Percentiles rank a stretch among this genome's conserved stretches.
These are phyloP conservation scores for Heterocephalus glaber DNA, from an alignment of 2,113 vertebrate species.

Conservation along the genomic window DNA sequence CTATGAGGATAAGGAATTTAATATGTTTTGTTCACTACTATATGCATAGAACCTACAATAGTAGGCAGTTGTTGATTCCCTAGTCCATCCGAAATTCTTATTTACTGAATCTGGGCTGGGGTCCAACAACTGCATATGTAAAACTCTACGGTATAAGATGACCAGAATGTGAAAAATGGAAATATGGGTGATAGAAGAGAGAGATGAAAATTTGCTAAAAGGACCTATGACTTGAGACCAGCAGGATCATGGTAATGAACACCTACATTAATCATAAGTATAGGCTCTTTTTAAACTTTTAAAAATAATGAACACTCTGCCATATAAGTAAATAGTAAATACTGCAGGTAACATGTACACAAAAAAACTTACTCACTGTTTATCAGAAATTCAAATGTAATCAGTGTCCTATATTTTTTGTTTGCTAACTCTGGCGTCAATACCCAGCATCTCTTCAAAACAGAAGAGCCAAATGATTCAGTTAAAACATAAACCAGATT, in stretches of 20 bases:
- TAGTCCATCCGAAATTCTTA: neutral
- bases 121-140: neutral
- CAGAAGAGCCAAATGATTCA: slow-evolving; percentile 2
- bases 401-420: slow-evolving; percentile 16
- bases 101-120: neutral
- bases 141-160: neutral
- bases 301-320: slow-evolving; percentile 1
- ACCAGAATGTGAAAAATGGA: slow-evolving; percentile 9
- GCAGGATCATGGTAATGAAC: neutral
- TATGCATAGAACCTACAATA: neutral
- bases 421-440: slow-evolving; percentile 43
- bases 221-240: neutral
- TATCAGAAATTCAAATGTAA: slow-evolving; percentile 57
- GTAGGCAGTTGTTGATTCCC: neutral
- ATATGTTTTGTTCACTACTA: neutral
- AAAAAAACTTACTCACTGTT: neutral
- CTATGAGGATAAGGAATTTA: neutral
- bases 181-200: neutral
- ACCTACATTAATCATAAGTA: neutral
- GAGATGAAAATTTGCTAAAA: neutral
- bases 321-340: slow-evolving; percentile 9
- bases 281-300: neutral
- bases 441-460: slow-evolving; percentile 23
- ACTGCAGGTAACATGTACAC: neutral
- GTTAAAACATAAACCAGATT: neutral